phyloP scores from a whole-genome alignment of 2,797 vertebrate species.

The Natrix natrix region DNA sequence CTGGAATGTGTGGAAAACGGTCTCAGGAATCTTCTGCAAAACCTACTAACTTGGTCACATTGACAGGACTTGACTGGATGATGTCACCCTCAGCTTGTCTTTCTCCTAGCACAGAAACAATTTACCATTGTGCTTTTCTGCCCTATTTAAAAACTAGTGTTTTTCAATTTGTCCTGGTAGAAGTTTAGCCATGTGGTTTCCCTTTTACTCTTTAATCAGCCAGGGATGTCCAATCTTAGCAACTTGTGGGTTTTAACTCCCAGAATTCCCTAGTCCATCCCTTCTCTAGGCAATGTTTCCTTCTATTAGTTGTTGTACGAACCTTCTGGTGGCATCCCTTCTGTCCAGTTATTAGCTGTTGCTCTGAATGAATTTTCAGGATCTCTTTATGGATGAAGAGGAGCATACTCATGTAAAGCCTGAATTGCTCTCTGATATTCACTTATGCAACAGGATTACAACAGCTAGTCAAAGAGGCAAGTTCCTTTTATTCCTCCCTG shows the following conservation, averaged over 20 bases:
- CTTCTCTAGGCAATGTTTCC: not conserved
- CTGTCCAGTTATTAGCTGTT: not conserved
- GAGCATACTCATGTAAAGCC: not conserved
- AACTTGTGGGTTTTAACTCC: not conserved
- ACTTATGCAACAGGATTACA: not conserved
- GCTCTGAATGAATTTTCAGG: not conserved
- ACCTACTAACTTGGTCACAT: not conserved
- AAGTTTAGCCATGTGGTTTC: not conserved
- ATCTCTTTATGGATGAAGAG: not conserved
- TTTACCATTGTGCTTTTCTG: not conserved
- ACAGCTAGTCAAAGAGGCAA: not conserved
- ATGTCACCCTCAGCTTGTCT: not conserved
- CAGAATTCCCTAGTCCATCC: too few species aligned
- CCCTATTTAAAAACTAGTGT: not conserved
- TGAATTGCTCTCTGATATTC: not conserved
- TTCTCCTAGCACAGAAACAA: not conserved
- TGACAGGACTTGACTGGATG: not conserved
- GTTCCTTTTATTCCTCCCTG: not conserved
- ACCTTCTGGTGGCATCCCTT: not conserved
- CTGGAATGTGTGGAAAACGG: not conserved
- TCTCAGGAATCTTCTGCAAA: not conserved
- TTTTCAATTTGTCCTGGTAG: not conserved
- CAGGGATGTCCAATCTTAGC: not conserved
- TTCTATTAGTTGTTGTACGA: not conserved
- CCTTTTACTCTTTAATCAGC: not conserved